These are phyloP conservation scores for Coregonus suidteri DNA, from an alignment of 2,797 vertebrate genomes.

Conservation along the genomic window DNA sequence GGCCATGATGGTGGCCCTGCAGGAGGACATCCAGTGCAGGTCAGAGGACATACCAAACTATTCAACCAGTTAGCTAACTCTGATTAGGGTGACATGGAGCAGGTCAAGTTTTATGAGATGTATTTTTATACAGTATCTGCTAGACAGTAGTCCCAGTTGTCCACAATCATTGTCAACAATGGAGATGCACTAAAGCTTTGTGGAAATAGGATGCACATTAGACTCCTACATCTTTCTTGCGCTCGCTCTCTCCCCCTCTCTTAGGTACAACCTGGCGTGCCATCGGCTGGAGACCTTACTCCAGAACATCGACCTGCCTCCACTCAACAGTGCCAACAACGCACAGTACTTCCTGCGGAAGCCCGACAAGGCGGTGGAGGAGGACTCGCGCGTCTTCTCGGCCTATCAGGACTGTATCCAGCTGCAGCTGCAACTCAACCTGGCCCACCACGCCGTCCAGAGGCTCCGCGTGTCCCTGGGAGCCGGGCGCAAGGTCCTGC, in stretches of 20 bases:
- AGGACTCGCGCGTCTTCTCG: conserved; percentile 96
- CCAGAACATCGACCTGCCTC: conserved; percentile 96
- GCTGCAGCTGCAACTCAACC: conserved; percentile 94
- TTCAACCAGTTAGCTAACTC: neutral
- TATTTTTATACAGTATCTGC: neutral
- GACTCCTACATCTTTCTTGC: neutral
- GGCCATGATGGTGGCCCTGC: conserved; percentile 95
- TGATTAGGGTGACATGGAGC: neutral
- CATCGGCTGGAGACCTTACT: conserved; percentile 95
- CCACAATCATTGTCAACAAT: neutral
- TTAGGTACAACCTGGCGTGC: conserved; percentile 96
- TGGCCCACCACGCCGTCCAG: conserved; percentile 96
- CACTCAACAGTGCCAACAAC: conserved; percentile 97
- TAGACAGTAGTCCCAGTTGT: neutral
- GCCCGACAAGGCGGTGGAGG: conserved; percentile 97
- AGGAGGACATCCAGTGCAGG: conserved; percentile 99
- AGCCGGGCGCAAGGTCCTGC: conserved; percentile 81
- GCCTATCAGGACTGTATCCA: conserved; percentile 99
- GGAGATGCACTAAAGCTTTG: neutral
- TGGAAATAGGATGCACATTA: neutral
- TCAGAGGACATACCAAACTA: conserved; percentile 48
- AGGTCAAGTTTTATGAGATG: neutral
- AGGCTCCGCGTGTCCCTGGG: conserved; percentile 92
- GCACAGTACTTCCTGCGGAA: conserved; percentile 98
- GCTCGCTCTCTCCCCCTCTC: neutral